phyloP scores from a whole-genome alignment of 2,797 vertebrate species.

The Trematomus bernacchii region DNA sequence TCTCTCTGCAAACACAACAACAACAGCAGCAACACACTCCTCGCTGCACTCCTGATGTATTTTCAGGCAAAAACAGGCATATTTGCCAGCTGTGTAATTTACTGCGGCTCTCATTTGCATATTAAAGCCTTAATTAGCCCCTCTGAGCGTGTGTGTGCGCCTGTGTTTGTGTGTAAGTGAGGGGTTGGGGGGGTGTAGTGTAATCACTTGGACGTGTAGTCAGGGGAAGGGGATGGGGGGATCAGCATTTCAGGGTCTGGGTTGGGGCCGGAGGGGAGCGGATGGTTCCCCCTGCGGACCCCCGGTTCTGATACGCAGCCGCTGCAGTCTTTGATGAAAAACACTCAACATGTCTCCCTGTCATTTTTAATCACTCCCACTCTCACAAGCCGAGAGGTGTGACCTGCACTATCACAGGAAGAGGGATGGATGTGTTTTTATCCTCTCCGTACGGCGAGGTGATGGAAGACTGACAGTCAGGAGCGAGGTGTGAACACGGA shows the following conservation, averaged over 20 bases:
- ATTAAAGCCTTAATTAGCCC: conserved; percentile 99
- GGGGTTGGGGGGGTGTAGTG: conserved; percentile 82
- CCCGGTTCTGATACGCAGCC: conserved; percentile 42
- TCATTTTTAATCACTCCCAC: conserved; percentile 82
- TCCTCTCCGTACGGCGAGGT: conserved; percentile 40
- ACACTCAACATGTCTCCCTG: conserved; percentile 88
- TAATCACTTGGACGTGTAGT: conserved; percentile 88
- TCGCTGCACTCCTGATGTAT: conserved; percentile 85
- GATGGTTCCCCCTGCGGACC: conserved; percentile 37
- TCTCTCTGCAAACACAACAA: conserved; percentile 80
- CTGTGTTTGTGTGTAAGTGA: conserved; percentile 14
- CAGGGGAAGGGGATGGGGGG: conserved; percentile 28
- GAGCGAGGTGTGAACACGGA: conserved; percentile 32
- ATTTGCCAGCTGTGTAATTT: conserved; percentile 99
- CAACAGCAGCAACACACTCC: conserved; percentile 78
- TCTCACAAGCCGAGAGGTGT: conserved; percentile 69
- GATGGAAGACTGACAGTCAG: conserved; percentile 33
- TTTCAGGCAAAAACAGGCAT: conserved; percentile 94
- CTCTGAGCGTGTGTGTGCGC: conserved; percentile 87
- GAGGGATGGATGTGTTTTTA: conserved; percentile 31
- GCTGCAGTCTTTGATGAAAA: conserved; percentile 86
- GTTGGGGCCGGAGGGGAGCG: conserved; percentile 50
- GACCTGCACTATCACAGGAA: conserved; percentile 71
- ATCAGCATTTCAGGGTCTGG: conserved; percentile 68
- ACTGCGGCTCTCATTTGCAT: conserved; percentile 97